Evolutionary conservation across 1,140 invertebrate genomes (phyloP).

Genomic region (Eciton burchellii): DNA sequence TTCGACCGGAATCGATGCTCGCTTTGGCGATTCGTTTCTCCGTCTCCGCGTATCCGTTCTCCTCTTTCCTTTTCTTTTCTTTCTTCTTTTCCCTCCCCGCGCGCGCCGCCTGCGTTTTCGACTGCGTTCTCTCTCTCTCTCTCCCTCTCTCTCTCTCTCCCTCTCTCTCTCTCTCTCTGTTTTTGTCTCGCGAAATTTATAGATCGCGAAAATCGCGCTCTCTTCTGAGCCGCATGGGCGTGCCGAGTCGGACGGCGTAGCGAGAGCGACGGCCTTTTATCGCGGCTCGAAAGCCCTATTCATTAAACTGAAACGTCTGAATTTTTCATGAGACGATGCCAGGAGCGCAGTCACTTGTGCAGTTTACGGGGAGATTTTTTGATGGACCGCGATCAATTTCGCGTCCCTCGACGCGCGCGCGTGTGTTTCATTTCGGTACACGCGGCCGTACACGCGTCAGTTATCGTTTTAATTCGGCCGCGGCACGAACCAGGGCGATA

Average conservation of each 20-base stretch:
- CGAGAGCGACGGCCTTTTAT: not conserved
- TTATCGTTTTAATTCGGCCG: slow-evolving; percentile 63
- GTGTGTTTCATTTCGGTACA: slow-evolving; percentile 52
- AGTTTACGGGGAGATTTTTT: slow-evolving; percentile 44
- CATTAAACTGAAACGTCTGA: slow-evolving; percentile 7
- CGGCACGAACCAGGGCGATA: slow-evolving; percentile 71
- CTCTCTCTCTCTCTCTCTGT: too few relatives aligned
- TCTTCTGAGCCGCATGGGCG: not conserved
- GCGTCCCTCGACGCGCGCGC: not conserved
- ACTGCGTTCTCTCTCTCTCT: not conserved
- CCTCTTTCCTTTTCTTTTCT: not conserved
- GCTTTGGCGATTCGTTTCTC: slow-evolving; percentile 41
- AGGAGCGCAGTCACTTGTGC: not conserved
- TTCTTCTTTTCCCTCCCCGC: not conserved
- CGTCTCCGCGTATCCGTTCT: too few relatives aligned
- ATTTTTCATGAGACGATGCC: slow-evolving; percentile 8
- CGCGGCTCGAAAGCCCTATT: not conserved
- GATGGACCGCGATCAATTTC: slow-evolving; percentile 38
- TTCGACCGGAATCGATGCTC: slow-evolving; percentile 71
- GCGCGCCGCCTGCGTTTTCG: slow-evolving; percentile 23
- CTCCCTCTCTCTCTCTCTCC: too few relatives aligned
- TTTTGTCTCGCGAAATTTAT: too few relatives aligned
- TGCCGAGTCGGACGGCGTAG: not conserved
- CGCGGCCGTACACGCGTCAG: slow-evolving; percentile 49
- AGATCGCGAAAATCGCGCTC: not conserved